phyloP scores from a whole-genome alignment of 2,888 invertebrate species.

The Acanthosepion pharaonis region DNA sequence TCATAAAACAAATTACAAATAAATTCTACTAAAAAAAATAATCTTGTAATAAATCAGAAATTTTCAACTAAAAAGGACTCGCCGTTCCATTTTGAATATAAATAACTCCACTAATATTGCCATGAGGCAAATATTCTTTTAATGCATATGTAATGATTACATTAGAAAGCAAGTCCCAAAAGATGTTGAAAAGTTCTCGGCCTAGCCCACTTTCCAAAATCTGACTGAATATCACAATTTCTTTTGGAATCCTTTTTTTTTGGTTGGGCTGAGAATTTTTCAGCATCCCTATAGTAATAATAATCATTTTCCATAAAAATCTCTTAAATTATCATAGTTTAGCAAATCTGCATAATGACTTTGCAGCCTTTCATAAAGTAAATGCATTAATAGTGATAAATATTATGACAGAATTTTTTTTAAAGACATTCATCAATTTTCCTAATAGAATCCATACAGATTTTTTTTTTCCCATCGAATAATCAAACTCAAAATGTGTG shows the following conservation, averaged over 20 bases:
- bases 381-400: slow-evolving; percentile 13
- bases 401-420: background rate
- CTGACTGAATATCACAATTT: background rate
- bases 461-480: background rate
- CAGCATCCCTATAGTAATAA: background rate
- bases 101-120: background rate
- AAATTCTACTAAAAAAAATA: background rate
- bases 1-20: background rate
- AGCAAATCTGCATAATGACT: background rate
- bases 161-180: background rate
- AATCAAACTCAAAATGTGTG: background rate
- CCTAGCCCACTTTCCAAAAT: no score
- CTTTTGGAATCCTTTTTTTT: background rate
- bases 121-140: background rate
- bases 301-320: background rate
- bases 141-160: slow-evolving; percentile 5
- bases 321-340: background rate
- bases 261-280: background rate
- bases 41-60: no score
- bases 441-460: background rate
- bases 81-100: background rate
- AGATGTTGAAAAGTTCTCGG: no score
- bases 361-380: background rate
- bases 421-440: background rate
- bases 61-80: background rate